Percentiles rank a stretch among this genome's conserved stretches.
Evolutionary conservation across 2,113 vertebrate genomes (phyloP).

Genomic region (Engystomops pustulosus): DNA sequence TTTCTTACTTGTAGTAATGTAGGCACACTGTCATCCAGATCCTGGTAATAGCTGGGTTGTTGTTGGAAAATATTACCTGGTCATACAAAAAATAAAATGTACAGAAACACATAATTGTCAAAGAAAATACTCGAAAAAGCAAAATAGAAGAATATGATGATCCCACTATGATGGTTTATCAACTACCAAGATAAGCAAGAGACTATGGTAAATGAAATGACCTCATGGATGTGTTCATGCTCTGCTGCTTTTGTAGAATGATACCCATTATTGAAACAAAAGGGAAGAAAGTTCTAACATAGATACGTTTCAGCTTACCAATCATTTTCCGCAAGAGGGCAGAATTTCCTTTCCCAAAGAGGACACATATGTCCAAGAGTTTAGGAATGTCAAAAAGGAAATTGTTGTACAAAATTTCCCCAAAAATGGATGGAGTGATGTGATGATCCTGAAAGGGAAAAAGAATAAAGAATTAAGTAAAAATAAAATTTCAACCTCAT

Average conservation of each 20-base stretch:
- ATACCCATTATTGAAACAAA: not conserved
- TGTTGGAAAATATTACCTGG: constrained; percentile 93
- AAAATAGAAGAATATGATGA: too few relatives aligned
- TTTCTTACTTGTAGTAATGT: constrained; percentile 85
- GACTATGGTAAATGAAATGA: too few relatives aligned
- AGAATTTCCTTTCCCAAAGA: constrained; percentile 93
- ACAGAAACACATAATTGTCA: too few relatives aligned
- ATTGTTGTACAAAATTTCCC: constrained; percentile 95
- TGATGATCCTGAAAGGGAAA: constrained; percentile 83
- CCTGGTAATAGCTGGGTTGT: constrained; percentile 90
- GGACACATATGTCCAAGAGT: constrained; percentile 93
- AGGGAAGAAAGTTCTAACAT: not conserved
- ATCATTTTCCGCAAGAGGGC: constrained; percentile 94
- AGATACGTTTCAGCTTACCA: constrained; percentile 74
- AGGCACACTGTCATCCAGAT: constrained; percentile 87
- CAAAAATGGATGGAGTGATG: constrained; percentile 88
- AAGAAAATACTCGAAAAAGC: too few relatives aligned
- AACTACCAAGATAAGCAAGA: too few relatives aligned
- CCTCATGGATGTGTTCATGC: too few relatives aligned
- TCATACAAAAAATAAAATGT: constrained; percentile 34
- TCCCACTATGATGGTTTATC: too few relatives aligned
- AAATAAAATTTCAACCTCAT: too few relatives aligned
- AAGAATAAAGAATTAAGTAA: not conserved
- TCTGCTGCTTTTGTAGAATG: not conserved
- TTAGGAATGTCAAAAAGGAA: constrained; percentile 98